Conservation (phyloP, 2,888 invertebrate genomes). For the Spicauda simplicius region DNA sequence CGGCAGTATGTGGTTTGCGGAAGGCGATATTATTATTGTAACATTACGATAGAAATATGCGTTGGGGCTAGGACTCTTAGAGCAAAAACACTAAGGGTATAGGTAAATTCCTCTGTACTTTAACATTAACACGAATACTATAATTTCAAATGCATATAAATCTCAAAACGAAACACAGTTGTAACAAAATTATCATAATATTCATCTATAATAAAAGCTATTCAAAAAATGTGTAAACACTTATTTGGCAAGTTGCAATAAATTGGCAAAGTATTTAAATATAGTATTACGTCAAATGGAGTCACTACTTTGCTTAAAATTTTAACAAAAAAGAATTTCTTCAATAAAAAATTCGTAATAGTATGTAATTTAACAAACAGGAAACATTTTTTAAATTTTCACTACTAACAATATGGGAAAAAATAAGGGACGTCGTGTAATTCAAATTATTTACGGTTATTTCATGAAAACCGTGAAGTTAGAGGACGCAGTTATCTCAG, state of each 20-base stretch:
- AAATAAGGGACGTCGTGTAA: too few relatives aligned
- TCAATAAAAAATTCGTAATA: neutral
- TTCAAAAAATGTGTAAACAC: conserved; percentile 34
- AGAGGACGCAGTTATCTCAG: too few relatives aligned
- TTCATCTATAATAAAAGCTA: conserved; percentile 33
- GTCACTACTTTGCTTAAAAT: neutral
- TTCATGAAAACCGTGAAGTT: too few relatives aligned
- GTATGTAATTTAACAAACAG: too few relatives aligned
- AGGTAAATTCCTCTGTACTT: conserved; percentile 26
- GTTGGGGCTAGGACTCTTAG: conserved; percentile 8
- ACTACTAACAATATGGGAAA: too few relatives aligned
- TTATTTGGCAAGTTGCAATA: conserved; percentile 27
- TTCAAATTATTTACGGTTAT: too few relatives aligned
- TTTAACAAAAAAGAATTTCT: neutral
- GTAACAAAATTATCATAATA: conserved; percentile 25
- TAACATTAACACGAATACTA: conserved; percentile 21
- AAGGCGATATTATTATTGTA: neutral
- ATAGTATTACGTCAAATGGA: conserved; percentile 9
- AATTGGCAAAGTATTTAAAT: conserved; percentile 27
- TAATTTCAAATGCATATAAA: conserved; percentile 25
- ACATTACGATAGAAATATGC: conserved; percentile 13
- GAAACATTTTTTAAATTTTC: too few relatives aligned
- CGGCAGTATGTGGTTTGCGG: neutral
- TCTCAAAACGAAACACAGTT: conserved; percentile 32
- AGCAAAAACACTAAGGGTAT: conserved; percentile 18